These are phyloP conservation scores for Nymphalis io DNA, from an alignment of 1,140 invertebrate species.

Conservation along the genomic window DNA sequence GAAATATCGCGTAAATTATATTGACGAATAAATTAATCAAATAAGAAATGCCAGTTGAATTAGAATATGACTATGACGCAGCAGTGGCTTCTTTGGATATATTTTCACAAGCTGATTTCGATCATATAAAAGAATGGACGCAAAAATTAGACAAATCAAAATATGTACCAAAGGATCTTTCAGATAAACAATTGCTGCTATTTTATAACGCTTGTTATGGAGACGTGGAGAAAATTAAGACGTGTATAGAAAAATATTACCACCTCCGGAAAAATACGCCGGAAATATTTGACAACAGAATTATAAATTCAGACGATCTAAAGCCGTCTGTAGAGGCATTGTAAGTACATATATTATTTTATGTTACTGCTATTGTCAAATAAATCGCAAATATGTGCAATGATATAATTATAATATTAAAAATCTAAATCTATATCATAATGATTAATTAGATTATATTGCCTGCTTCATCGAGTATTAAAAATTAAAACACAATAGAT, in stretches of 20 bases:
- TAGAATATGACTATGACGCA: constrained; percentile 67
- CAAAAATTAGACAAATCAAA: constrained; percentile 71
- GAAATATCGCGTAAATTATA: constrained; percentile 47
- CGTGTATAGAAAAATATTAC: constrained; percentile 83
- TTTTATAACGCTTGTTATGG: constrained; percentile 83
- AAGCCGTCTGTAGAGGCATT: constrained; percentile 67
- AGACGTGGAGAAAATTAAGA: constrained; percentile 79
- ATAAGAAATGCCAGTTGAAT: constrained; percentile 63
- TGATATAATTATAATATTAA: no score
- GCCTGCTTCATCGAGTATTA: no score
- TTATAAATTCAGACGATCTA: constrained; percentile 61
- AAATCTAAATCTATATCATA: no score
- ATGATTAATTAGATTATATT: no score
- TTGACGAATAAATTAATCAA: constrained; percentile 43
- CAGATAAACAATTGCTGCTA: constrained; percentile 80
- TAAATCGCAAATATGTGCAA: not conserved
- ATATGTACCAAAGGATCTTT: constrained; percentile 76
- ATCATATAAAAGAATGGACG: constrained; percentile 63
- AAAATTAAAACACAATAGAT: no score
- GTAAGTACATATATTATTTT: constrained; percentile 63
- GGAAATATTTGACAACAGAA: constrained; percentile 82
- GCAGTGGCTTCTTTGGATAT: constrained; percentile 60
- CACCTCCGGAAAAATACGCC: constrained; percentile 79
- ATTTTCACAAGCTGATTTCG: constrained; percentile 67
- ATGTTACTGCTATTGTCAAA: not conserved